These are phyloP conservation scores for Kryphioiulus occultus DNA, from an alignment of 2,888 invertebrate species.

Conservation along the genomic window DNA sequence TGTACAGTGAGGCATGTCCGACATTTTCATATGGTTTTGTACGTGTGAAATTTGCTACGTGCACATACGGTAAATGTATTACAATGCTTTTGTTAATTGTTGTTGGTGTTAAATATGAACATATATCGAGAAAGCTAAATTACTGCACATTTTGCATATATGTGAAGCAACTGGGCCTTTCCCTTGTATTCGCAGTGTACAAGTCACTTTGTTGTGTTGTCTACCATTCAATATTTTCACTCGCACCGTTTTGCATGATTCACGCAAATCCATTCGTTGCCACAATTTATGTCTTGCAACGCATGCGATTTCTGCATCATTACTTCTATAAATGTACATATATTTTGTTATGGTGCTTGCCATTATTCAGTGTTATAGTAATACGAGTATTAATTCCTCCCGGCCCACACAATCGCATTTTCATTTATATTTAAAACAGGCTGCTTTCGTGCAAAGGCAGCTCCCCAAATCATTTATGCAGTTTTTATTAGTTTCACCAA, in stretches of 20 bases:
- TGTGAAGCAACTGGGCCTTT: neutral
- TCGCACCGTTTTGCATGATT: conserved; percentile 20
- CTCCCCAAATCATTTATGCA: conserved; percentile 27
- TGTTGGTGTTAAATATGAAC: neutral
- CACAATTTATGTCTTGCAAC: neutral
- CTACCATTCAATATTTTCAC: neutral
- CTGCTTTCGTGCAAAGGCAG: neutral
- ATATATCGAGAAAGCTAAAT: neutral
- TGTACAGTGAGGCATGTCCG: neutral
- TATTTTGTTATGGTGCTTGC: conserved; percentile 30
- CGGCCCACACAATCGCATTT: neutral
- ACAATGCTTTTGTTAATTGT: neutral
- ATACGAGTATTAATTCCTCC: neutral
- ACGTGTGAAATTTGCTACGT: neutral
- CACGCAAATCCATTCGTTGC: neutral
- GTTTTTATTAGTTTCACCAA: conserved; percentile 14
- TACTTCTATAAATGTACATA: neutral
- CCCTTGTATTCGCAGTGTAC: neutral
- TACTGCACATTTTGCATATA: neutral
- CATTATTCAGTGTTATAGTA: neutral
- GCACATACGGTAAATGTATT: neutral
- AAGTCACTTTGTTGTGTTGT: neutral
- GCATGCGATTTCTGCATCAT: conserved; percentile 22
- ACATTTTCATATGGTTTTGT: neutral
- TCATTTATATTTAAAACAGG: conserved; percentile 13